Evolutionary conservation across 2,888 invertebrate species (phyloP).

Genomic region (Cantharis flavilabris): DNA sequence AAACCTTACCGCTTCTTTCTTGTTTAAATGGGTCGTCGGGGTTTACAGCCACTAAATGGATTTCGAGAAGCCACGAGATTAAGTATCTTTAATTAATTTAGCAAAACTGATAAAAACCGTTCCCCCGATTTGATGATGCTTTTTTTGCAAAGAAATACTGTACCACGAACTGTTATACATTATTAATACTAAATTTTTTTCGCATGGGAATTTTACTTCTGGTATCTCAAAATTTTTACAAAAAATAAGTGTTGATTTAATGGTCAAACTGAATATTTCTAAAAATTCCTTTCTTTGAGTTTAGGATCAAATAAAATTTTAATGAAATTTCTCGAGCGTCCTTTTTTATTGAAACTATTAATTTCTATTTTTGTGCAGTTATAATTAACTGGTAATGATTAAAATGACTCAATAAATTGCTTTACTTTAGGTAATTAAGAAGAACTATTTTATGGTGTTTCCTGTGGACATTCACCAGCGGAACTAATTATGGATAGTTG

Average conservation of each 20-base stretch:
- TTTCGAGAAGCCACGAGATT: not conserved
- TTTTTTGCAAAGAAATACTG: not conserved
- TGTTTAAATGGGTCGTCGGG: not conserved
- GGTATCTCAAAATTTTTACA: not conserved
- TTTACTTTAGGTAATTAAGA: constrained; percentile 5
- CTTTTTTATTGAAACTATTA: not conserved
- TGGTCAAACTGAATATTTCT: not conserved
- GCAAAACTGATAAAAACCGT: not conserved
- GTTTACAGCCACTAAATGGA: not conserved
- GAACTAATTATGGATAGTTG: constrained; percentile 12
- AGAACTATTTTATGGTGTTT: constrained; percentile 4
- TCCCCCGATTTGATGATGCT: not conserved
- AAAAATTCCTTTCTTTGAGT: not conserved
- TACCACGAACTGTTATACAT: not conserved
- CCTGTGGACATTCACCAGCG: constrained; percentile 5
- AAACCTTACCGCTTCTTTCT: not conserved
- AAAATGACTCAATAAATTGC: constrained; percentile 4
- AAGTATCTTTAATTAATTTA: not conserved
- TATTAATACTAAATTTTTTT: not conserved
- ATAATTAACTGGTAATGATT: not conserved
- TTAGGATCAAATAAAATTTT: not conserved
- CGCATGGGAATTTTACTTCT: not conserved
- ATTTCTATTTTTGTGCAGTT: not conserved
- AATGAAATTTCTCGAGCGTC: not conserved
- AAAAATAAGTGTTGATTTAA: not conserved